phyloP scores from a whole-genome alignment of 2,888 invertebrate species.

The Trichacis sp. region DNA sequence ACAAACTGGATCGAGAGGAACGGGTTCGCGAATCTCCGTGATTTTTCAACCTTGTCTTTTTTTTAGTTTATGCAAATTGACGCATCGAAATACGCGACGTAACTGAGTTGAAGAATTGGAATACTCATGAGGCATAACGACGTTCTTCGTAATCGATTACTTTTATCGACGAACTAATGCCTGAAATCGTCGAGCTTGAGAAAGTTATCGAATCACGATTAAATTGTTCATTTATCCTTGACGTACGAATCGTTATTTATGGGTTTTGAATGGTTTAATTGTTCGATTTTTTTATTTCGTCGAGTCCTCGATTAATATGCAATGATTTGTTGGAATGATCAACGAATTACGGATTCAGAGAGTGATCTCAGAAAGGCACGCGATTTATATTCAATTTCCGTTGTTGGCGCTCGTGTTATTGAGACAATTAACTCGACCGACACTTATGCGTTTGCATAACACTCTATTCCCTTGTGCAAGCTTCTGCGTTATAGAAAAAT shows the following conservation, averaged over 20 bases:
- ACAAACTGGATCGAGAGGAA: constrained; percentile 17
- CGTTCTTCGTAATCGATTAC: constrained; percentile 1
- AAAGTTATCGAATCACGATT: not conserved
- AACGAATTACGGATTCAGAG: constrained; percentile 24
- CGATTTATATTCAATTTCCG: constrained; percentile 43
- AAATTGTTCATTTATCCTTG: not conserved
- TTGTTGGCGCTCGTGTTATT: constrained; percentile 19
- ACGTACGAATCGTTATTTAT: not conserved
- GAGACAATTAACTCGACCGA: constrained; percentile 23
- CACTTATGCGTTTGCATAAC: constrained; percentile 8
- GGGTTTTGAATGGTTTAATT: not conserved
- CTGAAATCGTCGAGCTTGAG: not conserved
- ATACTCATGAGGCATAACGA: constrained; percentile 8
- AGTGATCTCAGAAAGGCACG: constrained; percentile 36
- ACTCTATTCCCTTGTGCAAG: constrained; percentile 13
- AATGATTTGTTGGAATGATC: constrained; percentile 6
- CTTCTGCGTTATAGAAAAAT: constrained; percentile 7
- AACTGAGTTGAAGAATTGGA: not conserved
- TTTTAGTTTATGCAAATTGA: constrained; percentile 12
- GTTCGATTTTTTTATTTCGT: not conserved
- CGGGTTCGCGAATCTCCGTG: constrained; percentile 32
- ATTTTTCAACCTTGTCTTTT: constrained; percentile 19
- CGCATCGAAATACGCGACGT: constrained; percentile 12
- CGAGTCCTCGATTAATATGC: not conserved
- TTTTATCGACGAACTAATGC: not conserved